A percentile compares a stretch with the other conserved stretches of the same genome.
These are phyloP conservation scores for Drosophila kepulauana DNA, from an alignment of 1,140 invertebrate genomes.

Conservation along the genomic window DNA sequence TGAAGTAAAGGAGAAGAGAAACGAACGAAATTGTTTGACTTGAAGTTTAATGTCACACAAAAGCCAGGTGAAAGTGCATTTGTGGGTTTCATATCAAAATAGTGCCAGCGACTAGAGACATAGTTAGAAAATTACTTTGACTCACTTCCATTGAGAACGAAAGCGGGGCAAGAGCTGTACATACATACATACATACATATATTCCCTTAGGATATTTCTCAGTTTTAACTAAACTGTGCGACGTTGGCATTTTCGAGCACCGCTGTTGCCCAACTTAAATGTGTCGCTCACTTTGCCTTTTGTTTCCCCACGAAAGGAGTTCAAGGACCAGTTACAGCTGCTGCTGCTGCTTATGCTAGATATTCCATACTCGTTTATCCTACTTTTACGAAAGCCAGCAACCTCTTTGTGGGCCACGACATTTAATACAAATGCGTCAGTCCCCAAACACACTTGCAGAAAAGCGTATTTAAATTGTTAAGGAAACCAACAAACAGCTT, in stretches of 20 bases:
- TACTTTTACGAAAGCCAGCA: neutral
- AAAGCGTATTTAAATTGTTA: constrained; percentile 24
- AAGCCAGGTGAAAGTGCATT: constrained; percentile 72
- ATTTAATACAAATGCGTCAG: neutral
- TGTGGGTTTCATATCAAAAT: constrained; percentile 12
- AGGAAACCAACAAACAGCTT: no score
- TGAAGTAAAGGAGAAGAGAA: constrained; percentile 30
- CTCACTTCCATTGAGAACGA: constrained; percentile 58
- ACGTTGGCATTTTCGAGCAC: constrained; percentile 61
- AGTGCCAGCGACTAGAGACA: constrained; percentile 28
- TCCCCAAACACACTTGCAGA: neutral
- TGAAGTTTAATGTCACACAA: constrained; percentile 72
- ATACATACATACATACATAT: no score
- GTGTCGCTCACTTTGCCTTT: constrained; percentile 57
- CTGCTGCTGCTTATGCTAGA: constrained; percentile 13
- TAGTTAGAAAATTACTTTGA: constrained; percentile 79
- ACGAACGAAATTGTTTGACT: constrained; percentile 53
- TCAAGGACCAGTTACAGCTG: constrained; percentile 54
- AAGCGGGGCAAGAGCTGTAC: no score
- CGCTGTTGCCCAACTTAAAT: constrained; percentile 20
- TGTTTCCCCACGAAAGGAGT: constrained; percentile 55
- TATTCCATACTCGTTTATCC: neutral
- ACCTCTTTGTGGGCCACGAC: constrained; percentile 2
- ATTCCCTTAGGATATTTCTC: constrained; percentile 56
- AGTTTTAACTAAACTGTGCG: constrained; percentile 61